These are phyloP conservation scores for Cinara cedri DNA, from an alignment of 2,888 invertebrate species.

Conservation along the genomic window DNA sequence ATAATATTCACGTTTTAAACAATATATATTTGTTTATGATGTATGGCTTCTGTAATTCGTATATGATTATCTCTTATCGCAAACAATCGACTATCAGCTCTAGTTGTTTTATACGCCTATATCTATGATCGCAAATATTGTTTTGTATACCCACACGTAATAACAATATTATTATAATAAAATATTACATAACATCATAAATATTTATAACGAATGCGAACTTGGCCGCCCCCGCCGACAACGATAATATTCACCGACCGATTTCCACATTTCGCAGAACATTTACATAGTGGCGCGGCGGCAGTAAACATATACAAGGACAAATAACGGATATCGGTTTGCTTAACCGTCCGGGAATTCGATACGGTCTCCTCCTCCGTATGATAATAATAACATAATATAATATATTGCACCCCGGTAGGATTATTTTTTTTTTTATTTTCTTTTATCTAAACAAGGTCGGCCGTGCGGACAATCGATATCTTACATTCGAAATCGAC, in stretches of 20 bases:
- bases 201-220: not conserved
- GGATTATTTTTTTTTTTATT: not conserved
- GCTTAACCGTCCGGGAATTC: conserved; percentile 10
- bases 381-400: too few relatives aligned
- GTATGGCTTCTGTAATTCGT: too few relatives aligned
- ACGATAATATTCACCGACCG: not conserved
- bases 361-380: not conserved
- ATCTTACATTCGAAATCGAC: not conserved
- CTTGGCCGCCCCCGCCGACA: not conserved
- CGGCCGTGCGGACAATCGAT: not conserved
- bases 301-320: not conserved
- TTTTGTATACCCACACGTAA: too few relatives aligned
- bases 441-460: not conserved
- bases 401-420: too few relatives aligned
- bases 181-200: too few relatives aligned
- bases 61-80: too few relatives aligned
- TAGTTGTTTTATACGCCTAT: too few relatives aligned
- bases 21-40: too few relatives aligned
- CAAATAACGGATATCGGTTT: not conserved
- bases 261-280: not conserved
- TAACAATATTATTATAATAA: too few relatives aligned
- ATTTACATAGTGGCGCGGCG: not conserved
- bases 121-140: too few relatives aligned
- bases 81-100: too few relatives aligned
- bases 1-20: too few relatives aligned